Percentiles rank a stretch among this genome's conserved stretches.
phyloP scores from a whole-genome alignment of 2,113 vertebrate species.

The Centrocercus urophasianus region DNA sequence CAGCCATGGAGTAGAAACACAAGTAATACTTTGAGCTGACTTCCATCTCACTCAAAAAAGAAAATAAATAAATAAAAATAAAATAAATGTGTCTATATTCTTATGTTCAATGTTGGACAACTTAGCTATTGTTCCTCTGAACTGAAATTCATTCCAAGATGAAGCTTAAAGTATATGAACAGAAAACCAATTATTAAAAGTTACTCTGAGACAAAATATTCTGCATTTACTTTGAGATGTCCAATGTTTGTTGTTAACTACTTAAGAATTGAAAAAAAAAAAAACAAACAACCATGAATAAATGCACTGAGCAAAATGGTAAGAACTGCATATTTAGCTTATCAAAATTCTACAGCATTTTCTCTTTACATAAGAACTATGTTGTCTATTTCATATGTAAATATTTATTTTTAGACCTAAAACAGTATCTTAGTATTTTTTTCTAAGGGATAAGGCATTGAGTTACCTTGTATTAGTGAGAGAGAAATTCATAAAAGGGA shows the following conservation, averaged over 20 bases:
- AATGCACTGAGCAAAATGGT: not conserved
- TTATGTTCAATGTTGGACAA: not conserved
- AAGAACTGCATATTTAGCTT: not conserved
- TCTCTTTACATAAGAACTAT: not conserved
- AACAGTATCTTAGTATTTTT: not conserved
- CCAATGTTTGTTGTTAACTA: not conserved
- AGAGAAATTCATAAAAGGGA: conserved; percentile 13
- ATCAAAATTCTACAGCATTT: conserved; percentile 45
- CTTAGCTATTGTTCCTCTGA: conserved; percentile 2
- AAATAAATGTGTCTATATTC: not conserved
- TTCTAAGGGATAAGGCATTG: conserved; percentile 5
- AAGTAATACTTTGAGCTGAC: not conserved
- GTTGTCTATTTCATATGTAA: conserved; percentile 13
- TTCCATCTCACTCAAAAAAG: not conserved
- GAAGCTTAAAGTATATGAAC: not conserved
- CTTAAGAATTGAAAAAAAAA: conserved; percentile 3
- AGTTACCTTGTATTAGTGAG: not conserved
- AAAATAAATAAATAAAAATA: not conserved
- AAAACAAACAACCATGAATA: not conserved
- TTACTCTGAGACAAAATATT: not conserved
- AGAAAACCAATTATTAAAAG: not conserved
- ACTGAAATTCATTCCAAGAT: not conserved
- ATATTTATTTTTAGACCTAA: conserved; percentile 1
- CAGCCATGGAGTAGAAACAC: not conserved
- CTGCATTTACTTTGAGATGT: not conserved